Evolutionary conservation across 2,113 vertebrate species (phyloP).

Genomic region (Diadophis punctatus): DNA sequence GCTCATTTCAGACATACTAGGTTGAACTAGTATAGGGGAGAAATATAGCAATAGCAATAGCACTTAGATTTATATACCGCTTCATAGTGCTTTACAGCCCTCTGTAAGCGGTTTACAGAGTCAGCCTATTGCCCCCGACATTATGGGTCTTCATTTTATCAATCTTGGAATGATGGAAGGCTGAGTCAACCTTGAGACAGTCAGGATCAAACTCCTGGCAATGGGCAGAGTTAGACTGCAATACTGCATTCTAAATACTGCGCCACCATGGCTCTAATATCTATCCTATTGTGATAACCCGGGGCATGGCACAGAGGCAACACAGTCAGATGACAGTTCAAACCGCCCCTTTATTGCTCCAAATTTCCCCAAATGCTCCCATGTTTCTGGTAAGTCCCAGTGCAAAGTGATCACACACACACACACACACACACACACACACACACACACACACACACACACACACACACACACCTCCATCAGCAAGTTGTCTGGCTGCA

Average conservation of each 20-base stretch:
- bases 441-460: no score
- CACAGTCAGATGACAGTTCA: no score
- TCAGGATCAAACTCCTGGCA: not conserved
- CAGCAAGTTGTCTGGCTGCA: no score
- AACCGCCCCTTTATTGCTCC: no score
- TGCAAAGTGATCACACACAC: no score
- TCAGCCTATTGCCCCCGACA: not conserved
- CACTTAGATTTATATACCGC: not conserved
- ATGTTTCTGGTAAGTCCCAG: no score
- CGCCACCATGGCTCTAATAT: not conserved
- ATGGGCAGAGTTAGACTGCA: not conserved
- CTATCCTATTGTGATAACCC: not conserved
- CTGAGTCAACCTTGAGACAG: not conserved
- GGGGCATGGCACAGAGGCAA: no score
- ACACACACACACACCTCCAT: no score
- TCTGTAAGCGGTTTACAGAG: not conserved
- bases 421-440: no score
- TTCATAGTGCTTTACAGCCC: not conserved
- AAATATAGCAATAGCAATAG: not conserved
- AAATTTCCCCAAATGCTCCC: no score
- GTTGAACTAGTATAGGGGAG: no score
- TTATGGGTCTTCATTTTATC: not conserved
- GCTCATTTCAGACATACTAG: not conserved
- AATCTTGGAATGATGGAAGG: not conserved
- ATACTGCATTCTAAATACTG: not conserved